Percentiles rank a stretch among this genome's conserved stretches.
Conservation (phyloP, 2,113 vertebrate species). For the Globicephala melas region DNA sequence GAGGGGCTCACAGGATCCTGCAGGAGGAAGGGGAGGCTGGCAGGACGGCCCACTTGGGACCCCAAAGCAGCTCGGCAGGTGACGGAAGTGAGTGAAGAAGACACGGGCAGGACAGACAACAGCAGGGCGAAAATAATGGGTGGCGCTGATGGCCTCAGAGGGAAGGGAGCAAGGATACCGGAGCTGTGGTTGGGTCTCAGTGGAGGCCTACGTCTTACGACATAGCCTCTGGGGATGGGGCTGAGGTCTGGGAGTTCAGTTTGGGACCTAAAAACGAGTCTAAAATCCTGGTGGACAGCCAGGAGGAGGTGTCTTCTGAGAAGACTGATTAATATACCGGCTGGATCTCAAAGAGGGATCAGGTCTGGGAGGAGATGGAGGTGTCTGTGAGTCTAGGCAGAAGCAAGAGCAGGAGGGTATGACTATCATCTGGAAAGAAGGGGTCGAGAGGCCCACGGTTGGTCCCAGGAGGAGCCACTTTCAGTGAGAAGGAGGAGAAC, state of each 20-base stretch:
- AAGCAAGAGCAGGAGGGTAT: too few relatives aligned
- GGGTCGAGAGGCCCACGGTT: neutral
- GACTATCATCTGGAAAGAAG: neutral
- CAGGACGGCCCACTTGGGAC: neutral
- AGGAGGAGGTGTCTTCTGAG: neutral
- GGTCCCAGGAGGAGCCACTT: too few relatives aligned
- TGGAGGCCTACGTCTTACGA: neutral
- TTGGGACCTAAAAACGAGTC: rapidly evolving
- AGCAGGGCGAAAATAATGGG: neutral
- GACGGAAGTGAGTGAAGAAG: neutral
- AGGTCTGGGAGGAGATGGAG: too few relatives aligned
- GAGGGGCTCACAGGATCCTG: neutral
- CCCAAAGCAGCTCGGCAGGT: neutral
- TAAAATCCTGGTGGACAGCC: neutral
- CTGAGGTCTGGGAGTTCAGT: neutral
- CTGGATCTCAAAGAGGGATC: neutral
- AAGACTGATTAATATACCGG: neutral
- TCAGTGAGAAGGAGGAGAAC: neutral
- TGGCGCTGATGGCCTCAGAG: rapidly evolving
- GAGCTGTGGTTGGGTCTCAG: rapidly evolving
- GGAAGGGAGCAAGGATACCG: neutral
- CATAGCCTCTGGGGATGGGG: rapidly evolving
- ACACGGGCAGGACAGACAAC: neutral
- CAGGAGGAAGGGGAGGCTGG: neutral
- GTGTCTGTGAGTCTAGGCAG: rapidly evolving